Evolutionary conservation across 2,113 vertebrate species (phyloP).

Genomic region (Boulengerochromis microlepis): DNA sequence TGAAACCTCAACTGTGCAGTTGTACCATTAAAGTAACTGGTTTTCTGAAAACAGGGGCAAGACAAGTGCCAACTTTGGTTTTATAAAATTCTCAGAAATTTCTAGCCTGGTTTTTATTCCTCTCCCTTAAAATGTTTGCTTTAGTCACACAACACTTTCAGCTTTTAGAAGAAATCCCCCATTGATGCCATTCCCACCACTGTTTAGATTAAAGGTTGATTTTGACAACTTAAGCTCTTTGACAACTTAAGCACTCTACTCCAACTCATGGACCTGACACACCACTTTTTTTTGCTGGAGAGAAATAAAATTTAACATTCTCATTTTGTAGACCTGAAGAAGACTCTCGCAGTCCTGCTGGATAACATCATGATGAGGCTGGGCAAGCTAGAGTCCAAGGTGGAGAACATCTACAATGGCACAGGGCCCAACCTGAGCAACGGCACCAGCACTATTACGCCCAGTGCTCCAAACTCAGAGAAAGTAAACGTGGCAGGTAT

Average conservation of each 20-base stretch:
- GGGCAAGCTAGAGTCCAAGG: constrained; percentile 91
- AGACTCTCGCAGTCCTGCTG: constrained; percentile 92
- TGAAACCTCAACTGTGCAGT: neutral
- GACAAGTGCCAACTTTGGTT: neutral
- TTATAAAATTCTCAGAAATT: neutral
- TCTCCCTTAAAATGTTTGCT: neutral
- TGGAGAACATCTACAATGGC: constrained; percentile 92
- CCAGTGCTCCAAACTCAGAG: constrained; percentile 78
- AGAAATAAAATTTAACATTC: neutral
- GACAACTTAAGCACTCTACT: neutral
- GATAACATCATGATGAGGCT: constrained; percentile 97
- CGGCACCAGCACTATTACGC: constrained; percentile 76
- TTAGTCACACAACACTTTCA: neutral
- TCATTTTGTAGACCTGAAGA: constrained; percentile 85
- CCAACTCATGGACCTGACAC: neutral
- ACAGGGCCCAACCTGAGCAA: constrained; percentile 89
- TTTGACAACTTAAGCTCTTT: neutral
- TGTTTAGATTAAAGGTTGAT: neutral
- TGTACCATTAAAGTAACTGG: neutral
- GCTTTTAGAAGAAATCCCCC: neutral
- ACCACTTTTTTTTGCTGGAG: neutral
- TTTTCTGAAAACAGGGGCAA: neutral
- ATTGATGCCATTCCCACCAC: neutral
- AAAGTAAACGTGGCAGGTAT: constrained; percentile 95
- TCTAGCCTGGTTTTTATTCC: neutral